A percentile compares a stretch with the other conserved stretches of the same genome.
These are phyloP conservation scores for Parazoanthus swiftii DNA, from an alignment of 92 coral and sea anemone genomes.

Conservation along the genomic window DNA sequence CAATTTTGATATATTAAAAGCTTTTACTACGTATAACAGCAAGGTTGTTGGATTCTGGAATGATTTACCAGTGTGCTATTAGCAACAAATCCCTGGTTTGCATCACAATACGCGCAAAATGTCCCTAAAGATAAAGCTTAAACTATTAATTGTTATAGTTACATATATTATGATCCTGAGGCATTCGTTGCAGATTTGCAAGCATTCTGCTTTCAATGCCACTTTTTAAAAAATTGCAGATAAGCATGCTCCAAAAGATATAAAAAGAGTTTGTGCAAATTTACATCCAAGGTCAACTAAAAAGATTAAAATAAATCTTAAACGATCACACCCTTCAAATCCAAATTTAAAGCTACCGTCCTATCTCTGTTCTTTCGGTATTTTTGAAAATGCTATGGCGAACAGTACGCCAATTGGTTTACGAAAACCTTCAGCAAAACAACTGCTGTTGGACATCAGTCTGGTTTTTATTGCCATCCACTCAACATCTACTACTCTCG, in stretches of 20 bases:
- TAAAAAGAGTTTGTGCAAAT: too few relatives aligned
- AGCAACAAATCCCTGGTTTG: too few relatives aligned
- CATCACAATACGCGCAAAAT: background rate
- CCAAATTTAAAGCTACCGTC: background rate
- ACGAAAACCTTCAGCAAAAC: background rate
- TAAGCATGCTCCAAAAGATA: too few relatives aligned
- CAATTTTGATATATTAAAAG: background rate
- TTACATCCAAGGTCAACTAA: too few relatives aligned
- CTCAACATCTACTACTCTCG: background rate
- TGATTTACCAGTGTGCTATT: too few relatives aligned
- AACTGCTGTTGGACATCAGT: background rate
- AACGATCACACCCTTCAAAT: background rate
- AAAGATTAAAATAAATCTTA: too few relatives aligned
- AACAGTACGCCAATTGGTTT: background rate
- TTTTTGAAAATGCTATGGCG: background rate
- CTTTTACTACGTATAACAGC: background rate
- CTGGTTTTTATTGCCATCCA: background rate
- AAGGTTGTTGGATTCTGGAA: too few relatives aligned
- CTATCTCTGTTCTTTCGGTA: too few relatives aligned
- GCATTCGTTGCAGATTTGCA: constrained; percentile 23
- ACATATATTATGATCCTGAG: background rate
- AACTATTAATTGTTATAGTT: background rate
- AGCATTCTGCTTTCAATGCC: background rate
- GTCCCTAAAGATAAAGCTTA: background rate
- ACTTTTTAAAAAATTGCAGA: too few relatives aligned